Conservation (phyloP, 2,888 invertebrate species). For the Stenotaenia linearis region DNA sequence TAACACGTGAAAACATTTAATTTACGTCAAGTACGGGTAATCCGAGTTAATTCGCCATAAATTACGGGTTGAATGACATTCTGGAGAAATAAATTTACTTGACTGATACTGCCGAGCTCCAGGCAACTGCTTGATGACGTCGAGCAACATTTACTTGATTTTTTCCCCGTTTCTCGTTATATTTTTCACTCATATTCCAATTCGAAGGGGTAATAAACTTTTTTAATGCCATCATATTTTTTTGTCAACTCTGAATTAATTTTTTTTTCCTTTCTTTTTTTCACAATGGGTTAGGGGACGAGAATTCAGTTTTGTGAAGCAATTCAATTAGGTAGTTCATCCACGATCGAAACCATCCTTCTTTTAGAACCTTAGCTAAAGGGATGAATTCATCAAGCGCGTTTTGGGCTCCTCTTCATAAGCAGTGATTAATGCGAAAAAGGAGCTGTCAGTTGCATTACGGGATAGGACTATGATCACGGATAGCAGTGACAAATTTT, state of each 20-base stretch:
- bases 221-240: too few species aligned
- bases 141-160: neutral
- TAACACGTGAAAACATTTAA: neutral
- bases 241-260: too few species aligned
- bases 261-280: too few species aligned
- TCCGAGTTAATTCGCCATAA: neutral
- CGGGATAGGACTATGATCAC: neutral
- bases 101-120: neutral
- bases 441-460: neutral
- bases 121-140: neutral
- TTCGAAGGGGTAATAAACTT: neutral
- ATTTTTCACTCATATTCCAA: too few species aligned
- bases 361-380: neutral
- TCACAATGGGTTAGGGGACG: neutral
- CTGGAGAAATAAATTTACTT: neutral
- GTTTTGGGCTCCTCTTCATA: neutral
- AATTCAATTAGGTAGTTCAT: neutral
- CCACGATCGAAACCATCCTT: neutral
- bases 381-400: neutral
- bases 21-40: neutral
- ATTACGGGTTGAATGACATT: neutral
- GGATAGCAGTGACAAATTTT: neutral
- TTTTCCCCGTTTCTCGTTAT: neutral
- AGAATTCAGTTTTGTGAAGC: neutral
- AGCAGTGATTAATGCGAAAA: constrained; percentile 1